These are phyloP conservation scores for Siphonodentalium dalli DNA, from an alignment of 2,888 invertebrate species.

Conservation along the genomic window DNA sequence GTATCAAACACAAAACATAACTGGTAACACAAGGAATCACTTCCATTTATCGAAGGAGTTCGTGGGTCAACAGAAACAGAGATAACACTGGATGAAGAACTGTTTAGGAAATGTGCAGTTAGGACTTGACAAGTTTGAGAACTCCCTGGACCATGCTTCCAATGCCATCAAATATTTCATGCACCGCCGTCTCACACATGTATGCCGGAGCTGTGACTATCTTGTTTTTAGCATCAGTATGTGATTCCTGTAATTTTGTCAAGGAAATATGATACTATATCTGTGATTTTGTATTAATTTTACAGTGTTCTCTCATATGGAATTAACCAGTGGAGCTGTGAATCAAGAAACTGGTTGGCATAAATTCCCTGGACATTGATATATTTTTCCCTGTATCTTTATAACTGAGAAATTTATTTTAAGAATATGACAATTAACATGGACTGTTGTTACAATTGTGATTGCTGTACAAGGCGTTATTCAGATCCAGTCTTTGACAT, in stretches of 20 bases:
- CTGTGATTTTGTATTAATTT: too few species aligned
- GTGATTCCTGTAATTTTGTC: constrained; percentile 57
- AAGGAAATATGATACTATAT: constrained; percentile 31
- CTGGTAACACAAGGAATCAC: background rate
- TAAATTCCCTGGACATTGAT: too few species aligned
- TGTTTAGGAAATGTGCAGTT: background rate
- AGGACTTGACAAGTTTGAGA: constrained; percentile 40
- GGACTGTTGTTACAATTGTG: too few species aligned
- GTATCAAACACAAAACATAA: background rate
- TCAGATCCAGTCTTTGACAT: too few species aligned
- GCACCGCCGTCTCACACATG: constrained; percentile 68
- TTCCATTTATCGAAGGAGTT: background rate
- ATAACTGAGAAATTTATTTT: too few species aligned
- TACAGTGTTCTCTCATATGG: too few species aligned
- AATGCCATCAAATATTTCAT: constrained; percentile 69
- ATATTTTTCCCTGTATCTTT: too few species aligned
- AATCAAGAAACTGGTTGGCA: too few species aligned
- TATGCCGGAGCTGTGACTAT: constrained; percentile 71
- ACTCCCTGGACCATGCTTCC: constrained; percentile 67
- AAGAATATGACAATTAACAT: too few species aligned
- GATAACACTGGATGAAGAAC: background rate
- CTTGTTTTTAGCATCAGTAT: constrained; percentile 67
- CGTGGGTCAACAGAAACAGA: background rate
- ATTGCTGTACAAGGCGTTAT: too few species aligned
- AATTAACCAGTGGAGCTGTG: too few species aligned